Evolutionary conservation across 2,113 vertebrate species (phyloP).

Genomic region (Mustela nigripes): DNA sequence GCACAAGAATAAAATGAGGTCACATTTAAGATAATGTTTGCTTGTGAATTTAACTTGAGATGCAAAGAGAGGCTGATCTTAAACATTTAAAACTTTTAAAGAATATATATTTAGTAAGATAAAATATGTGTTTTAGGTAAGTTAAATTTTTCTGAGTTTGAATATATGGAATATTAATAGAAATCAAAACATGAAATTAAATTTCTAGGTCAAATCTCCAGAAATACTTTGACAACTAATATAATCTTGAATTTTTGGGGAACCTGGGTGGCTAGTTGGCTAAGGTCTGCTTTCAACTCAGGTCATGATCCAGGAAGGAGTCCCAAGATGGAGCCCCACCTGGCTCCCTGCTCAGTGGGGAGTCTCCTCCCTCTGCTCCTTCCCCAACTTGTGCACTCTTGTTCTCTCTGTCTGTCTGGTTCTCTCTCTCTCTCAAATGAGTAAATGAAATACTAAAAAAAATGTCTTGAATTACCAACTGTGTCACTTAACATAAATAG

Average conservation of each 20-base stretch:
- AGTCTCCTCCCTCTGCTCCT: too few relatives aligned
- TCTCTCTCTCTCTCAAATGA: too few relatives aligned
- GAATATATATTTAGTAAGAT: not conserved
- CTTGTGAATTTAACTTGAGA: not conserved
- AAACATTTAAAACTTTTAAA: not conserved
- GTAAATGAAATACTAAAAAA: too few relatives aligned
- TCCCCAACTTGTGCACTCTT: too few relatives aligned
- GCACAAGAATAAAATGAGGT: not conserved
- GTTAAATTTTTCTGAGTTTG: not conserved
- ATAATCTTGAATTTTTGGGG: not conserved
- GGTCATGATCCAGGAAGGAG: too few relatives aligned
- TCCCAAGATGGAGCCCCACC: too few relatives aligned
- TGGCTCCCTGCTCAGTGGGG: too few relatives aligned
- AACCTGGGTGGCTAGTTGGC: too few relatives aligned
- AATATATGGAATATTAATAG: not conserved
- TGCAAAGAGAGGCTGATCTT: not conserved
- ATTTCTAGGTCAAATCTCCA: not conserved
- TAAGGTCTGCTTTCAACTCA: too few relatives aligned
- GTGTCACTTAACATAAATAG: not conserved
- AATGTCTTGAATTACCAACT: not conserved
- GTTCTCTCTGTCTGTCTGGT: too few relatives aligned
- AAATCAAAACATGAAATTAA: conserved; percentile 3
- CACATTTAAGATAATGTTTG: not conserved
- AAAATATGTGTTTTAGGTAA: conserved; percentile 13
- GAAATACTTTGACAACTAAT: not conserved